Base-by-base conservation (phyloP, 1,140 invertebrate species). In the Ctenoplectra terminalis region DNA sequence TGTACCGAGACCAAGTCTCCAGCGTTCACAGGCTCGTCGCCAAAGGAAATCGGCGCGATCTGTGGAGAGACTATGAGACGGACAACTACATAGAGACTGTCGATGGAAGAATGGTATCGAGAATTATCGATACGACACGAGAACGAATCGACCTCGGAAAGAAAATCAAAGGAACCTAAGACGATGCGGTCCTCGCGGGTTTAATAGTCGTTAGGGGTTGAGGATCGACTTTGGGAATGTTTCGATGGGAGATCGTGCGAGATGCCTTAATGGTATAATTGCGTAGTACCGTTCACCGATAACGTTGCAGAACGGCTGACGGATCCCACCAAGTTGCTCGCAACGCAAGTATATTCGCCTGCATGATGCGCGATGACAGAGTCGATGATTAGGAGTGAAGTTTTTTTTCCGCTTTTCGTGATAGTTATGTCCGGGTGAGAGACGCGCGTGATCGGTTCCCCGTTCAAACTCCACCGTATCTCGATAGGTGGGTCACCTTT, bases 311-410 rank as follows among this genome's bases (percentile, higher is more conserved):
- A 95, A 91, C 96, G 96, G 86, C 94, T 95, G 67, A 95, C 95
- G 40, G 94, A 94, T 48, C 96, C 96, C 37, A 96, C 96, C 72
- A 93, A 93, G 92, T 98, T 98, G 88, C 94, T 95, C n/a, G 97
- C 97, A 37, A 95, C 95, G 87, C 97, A 97, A 31, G 96, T 96
- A 88, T 97, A 97, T 91, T 96, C 96, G 69, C 96, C 97, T 73
- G 95, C 95, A 92, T 96, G 95, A 75, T 95, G 94, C 66, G 96
- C 95, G 88, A 95, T 58, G 17, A 96, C 96, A 73, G 95, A 95
- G 86, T 96, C 95, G 87, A 97, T 97, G 34, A 95, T 96, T 70
- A 97, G 92, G 82, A 97, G 94, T 82, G 96, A 97, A 63, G 95
- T 94, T 90, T 95, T 94, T 95, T 97, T 95, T 89, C 97, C 94